phyloP scores from a whole-genome alignment of 2,888 invertebrate genomes.

The Ptilodon capucinus region DNA sequence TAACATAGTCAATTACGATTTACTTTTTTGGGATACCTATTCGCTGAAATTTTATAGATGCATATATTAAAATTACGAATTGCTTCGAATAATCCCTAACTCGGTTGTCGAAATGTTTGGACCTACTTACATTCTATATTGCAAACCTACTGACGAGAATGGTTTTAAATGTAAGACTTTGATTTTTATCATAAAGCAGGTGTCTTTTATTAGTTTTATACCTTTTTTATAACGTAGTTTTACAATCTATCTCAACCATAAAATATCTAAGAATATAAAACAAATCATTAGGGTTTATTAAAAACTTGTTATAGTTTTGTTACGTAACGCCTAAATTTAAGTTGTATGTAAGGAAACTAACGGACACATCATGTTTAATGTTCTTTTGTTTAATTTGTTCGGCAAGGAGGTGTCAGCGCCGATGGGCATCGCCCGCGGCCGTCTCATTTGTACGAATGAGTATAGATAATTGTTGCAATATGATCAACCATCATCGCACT shows the following conservation, averaged over 20 bases:
- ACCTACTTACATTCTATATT: background rate
- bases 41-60: constrained; percentile 13
- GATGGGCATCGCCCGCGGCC: constrained; percentile 65
- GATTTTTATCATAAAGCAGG: background rate
- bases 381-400: constrained; percentile 42
- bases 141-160: background rate
- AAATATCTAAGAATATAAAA: background rate
- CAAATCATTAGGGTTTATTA: background rate
- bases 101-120: constrained; percentile 32
- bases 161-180: background rate
- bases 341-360: background rate
- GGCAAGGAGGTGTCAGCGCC: constrained; percentile 52
- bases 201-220: background rate
- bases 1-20: constrained; percentile 31
- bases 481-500: constrained; percentile 26
- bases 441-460: constrained; percentile 52
- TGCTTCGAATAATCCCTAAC: constrained; percentile 21
- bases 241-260: background rate
- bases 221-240: background rate
- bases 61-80: constrained; percentile 25
- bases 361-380: background rate
- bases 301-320: background rate
- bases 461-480: constrained; percentile 43
- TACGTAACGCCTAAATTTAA: background rate
- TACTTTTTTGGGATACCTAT: constrained; percentile 33